phyloP scores from a whole-genome alignment of 2,797 vertebrate genomes.

The Diplodus sargus region DNA sequence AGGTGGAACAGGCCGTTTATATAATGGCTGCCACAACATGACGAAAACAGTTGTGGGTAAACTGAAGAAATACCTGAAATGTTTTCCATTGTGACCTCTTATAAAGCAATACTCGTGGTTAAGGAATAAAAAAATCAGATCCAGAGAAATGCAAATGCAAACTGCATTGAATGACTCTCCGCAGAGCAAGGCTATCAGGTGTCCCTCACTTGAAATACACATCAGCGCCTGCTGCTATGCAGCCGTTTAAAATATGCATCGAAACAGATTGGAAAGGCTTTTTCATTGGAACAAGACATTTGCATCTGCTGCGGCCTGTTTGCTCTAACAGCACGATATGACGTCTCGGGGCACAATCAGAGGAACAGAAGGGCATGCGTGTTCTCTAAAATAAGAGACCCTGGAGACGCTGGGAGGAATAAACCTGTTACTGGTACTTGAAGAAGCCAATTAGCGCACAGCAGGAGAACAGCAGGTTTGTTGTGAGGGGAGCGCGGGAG shows the following conservation, averaged over 20 bases:
- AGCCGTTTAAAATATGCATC: slow-evolving; percentile 60
- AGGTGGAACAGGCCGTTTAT: too few species aligned
- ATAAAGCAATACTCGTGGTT: slow-evolving; percentile 13
- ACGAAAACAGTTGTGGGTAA: slow-evolving; percentile 6
- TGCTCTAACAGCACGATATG: slow-evolving; percentile 52
- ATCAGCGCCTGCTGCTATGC: slow-evolving; percentile 29
- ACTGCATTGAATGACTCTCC: slow-evolving; percentile 38
- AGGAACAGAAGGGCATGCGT: slow-evolving; percentile 45
- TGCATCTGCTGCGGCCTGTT: slow-evolving; percentile 60
- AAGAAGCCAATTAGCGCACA: slow-evolving; percentile 65
- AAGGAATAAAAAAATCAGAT: slow-evolving; percentile 53
- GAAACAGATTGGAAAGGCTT: slow-evolving; percentile 51
- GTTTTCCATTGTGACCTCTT: slow-evolving; percentile 43
- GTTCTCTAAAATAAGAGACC: slow-evolving; percentile 48
- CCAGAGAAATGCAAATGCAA: slow-evolving; percentile 52
- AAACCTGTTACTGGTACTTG: slow-evolving; percentile 37
- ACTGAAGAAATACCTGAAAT: not conserved
- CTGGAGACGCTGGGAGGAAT: slow-evolving; percentile 33
- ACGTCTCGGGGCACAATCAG: slow-evolving; percentile 51
- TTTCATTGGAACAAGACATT: slow-evolving; percentile 56
- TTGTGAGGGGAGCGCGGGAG: slow-evolving; percentile 4
- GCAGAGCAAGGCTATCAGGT: slow-evolving; percentile 25
- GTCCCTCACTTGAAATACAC: slow-evolving; percentile 38
- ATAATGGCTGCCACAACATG: too few species aligned
- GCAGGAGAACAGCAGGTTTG: slow-evolving; percentile 36